Evolutionary conservation across 2,113 vertebrate genomes (phyloP).

Genomic region (Leuciscus idus): DNA sequence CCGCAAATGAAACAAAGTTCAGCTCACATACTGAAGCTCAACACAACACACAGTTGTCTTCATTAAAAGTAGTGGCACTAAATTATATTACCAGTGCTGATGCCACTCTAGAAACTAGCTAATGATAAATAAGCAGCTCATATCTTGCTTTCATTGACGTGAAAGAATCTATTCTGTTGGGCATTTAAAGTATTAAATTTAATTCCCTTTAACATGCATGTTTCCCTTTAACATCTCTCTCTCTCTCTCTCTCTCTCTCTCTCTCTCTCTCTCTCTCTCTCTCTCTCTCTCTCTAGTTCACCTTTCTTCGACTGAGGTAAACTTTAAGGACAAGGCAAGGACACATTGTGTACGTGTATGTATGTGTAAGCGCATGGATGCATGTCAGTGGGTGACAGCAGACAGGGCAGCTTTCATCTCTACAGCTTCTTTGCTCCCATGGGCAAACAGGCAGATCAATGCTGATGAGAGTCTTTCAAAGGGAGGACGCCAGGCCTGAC

Average conservation of each 20-base stretch:
- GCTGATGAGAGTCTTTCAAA: slow-evolving; percentile 37
- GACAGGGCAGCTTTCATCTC: slow-evolving; percentile 21
- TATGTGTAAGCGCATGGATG: slow-evolving; percentile 10
- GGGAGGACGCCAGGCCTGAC: not conserved
- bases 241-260: no score
- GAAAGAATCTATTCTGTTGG: not conserved
- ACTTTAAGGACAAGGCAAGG: slow-evolving; percentile 12
- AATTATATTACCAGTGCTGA: no score
- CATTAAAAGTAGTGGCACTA: no score
- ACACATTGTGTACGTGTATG: not conserved
- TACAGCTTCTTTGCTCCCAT: slow-evolving; percentile 31
- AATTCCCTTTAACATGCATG: no score
- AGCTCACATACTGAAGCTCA: no score
- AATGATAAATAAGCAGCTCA: no score
- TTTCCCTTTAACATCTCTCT: not conserved
- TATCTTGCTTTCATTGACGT: not conserved
- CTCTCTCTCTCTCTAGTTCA: not conserved
- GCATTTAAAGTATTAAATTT: no score
- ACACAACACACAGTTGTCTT: no score
- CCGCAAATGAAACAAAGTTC: no score
- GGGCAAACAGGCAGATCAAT: slow-evolving; percentile 35
- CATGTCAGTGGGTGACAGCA: slow-evolving; percentile 38
- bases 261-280: no score
- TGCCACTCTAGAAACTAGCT: no score
- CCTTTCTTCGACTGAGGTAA: not conserved